These are phyloP conservation scores for Hippocampus kuda DNA, from an alignment of 2,797 vertebrate species.

Conservation along the genomic window DNA sequence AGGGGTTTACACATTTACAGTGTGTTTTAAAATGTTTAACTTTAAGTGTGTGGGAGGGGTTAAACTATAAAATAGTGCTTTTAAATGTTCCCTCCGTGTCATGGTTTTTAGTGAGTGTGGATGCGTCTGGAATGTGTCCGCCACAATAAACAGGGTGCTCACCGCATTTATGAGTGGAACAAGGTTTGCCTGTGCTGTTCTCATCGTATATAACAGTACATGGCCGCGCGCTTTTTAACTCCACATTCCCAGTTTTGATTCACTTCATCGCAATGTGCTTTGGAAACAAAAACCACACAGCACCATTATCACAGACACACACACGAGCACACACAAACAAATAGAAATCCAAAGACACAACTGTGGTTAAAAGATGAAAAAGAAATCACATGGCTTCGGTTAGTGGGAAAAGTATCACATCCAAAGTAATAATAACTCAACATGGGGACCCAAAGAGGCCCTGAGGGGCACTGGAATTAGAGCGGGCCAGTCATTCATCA, in stretches of 20 bases:
- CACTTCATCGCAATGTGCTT: constrained; percentile 6
- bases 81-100: too few relatives aligned
- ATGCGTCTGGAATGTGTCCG: too few relatives aligned
- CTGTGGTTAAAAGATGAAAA: constrained; percentile 18
- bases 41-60: too few relatives aligned
- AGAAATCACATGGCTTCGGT: constrained; percentile 52
- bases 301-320: not conserved
- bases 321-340: constrained; percentile 1
- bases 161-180: too few relatives aligned
- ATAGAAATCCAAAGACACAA: constrained; percentile 15
- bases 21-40: too few relatives aligned
- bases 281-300: constrained; percentile 11
- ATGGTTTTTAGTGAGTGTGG: too few relatives aligned
- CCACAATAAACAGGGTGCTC: too few relatives aligned
- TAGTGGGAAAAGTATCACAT: constrained; percentile 58
- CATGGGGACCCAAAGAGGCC: constrained; percentile 47
- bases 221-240: too few relatives aligned
- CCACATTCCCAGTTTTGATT: constrained; percentile 4
- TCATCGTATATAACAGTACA: too few relatives aligned
- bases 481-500: constrained; percentile 50
- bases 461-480: constrained; percentile 42
- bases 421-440: constrained; percentile 53
- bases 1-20: too few relatives aligned
- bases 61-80: too few relatives aligned
- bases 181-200: too few relatives aligned